phyloP scores from a whole-genome alignment of 2,797 vertebrate species.

The Phalloptychus januarius region DNA sequence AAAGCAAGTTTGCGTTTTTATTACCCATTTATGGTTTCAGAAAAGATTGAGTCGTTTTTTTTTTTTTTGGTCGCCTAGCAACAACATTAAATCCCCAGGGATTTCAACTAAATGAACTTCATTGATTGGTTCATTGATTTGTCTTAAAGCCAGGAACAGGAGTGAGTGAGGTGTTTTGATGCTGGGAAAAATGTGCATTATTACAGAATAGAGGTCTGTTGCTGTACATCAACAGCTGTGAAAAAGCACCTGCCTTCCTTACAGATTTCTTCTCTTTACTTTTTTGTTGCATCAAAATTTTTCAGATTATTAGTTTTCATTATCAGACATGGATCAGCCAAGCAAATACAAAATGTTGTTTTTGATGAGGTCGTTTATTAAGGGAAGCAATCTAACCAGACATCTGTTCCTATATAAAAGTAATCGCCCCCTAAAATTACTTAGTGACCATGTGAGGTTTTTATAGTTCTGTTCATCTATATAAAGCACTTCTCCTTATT shows the following conservation, averaged over 20 bases:
- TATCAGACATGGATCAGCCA: background rate
- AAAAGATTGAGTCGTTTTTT: slow-evolving; percentile 50
- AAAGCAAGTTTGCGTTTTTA: slow-evolving; percentile 28
- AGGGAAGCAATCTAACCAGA: background rate
- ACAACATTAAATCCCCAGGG: slow-evolving; percentile 65
- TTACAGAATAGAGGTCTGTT: slow-evolving; percentile 30
- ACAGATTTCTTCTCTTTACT: background rate
- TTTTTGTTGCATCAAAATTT: background rate
- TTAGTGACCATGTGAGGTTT: slow-evolving; percentile 18
- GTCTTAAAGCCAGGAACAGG: slow-evolving; percentile 65
- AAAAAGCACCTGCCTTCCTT: background rate
- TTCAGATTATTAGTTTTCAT: background rate
- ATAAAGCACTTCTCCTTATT: slow-evolving; percentile 6
- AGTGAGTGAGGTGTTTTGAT: slow-evolving; percentile 73
- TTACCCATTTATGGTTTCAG: slow-evolving; percentile 51
- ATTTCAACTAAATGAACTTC: slow-evolving; percentile 76
- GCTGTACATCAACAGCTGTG: background rate
- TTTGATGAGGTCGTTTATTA: background rate
- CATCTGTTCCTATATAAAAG: background rate
- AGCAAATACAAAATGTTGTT: background rate
- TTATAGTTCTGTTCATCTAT: slow-evolving; percentile 33
- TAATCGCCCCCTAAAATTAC: background rate
- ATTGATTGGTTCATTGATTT: slow-evolving; percentile 77
- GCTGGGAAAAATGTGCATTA: slow-evolving; percentile 59
- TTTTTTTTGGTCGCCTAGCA: slow-evolving; percentile 66